These are phyloP conservation scores for Nephrotoma guestfalica DNA, from an alignment of 2,888 invertebrate species.

Conservation along the genomic window DNA sequence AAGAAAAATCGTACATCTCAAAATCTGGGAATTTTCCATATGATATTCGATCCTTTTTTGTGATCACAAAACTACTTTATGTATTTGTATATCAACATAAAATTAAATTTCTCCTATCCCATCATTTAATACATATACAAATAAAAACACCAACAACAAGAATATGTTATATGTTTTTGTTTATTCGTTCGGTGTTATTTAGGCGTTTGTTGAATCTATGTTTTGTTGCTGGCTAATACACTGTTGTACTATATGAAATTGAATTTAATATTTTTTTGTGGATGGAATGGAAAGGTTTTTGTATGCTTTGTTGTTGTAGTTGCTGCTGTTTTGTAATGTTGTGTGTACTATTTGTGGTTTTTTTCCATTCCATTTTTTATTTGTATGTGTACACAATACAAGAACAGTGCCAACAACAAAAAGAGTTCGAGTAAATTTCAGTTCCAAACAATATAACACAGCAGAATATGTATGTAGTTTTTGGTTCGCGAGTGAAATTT, in stretches of 20 bases:
- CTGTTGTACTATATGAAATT: not conserved
- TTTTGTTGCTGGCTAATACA: not conserved
- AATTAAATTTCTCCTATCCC: not conserved
- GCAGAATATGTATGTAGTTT: not conserved
- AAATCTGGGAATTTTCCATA: not conserved
- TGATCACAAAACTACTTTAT: not conserved
- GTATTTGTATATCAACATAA: not conserved
- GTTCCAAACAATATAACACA: not conserved
- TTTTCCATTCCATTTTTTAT: not conserved
- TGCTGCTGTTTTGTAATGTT: not conserved
- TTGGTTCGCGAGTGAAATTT: not conserved
- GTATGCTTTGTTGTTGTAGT: not conserved
- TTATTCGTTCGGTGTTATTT: not conserved
- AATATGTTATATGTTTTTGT: too few species aligned
- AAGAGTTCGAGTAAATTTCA: not conserved
- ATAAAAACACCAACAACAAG: too few species aligned
- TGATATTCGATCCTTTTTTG: not conserved
- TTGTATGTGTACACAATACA: not conserved
- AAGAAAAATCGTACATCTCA: not conserved
- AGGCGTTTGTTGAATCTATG: not conserved
- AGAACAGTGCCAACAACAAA: not conserved
- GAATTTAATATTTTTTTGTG: not conserved
- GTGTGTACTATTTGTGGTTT: not conserved
- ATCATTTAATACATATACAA: too few species aligned
- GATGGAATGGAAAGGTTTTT: not conserved